A percentile compares a stretch with the other conserved stretches of the same genome.
These are phyloP conservation scores for roundworm (Caenorhabditis elegans) DNA, from an alignment of 1,140 invertebrate species.

Conservation along the genomic window DNA sequence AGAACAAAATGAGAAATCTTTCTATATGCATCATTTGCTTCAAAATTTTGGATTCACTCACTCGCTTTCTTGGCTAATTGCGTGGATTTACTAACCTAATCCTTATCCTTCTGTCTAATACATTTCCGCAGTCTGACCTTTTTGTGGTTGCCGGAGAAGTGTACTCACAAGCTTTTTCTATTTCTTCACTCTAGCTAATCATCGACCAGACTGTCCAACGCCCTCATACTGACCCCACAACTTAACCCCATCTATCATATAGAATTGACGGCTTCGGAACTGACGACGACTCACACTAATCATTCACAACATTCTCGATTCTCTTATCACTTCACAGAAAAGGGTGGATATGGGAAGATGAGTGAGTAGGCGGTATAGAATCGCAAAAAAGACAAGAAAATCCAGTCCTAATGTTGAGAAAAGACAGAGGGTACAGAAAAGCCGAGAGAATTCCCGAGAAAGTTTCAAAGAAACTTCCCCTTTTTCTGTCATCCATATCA, in stretches of 20 bases:
- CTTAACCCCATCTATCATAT: conserved; percentile 6
- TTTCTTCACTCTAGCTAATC: neutral
- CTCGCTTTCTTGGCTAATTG: neutral
- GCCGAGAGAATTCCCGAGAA: neutral
- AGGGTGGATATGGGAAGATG: conserved; percentile 9
- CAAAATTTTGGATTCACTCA: neutral
- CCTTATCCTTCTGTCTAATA: neutral
- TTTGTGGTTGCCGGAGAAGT: neutral
- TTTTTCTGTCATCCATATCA: conserved; percentile 29
- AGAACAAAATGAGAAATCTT: neutral
- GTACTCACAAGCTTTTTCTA: neutral
- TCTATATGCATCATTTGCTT: neutral
- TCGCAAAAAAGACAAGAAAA: conserved; percentile 1
- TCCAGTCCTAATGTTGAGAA: conserved; percentile 14
- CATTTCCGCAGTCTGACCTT: conserved; percentile 4
- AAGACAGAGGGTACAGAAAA: neutral
- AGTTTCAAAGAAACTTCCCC: conserved; percentile 26
- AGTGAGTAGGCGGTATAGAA: neutral
- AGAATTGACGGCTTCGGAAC: neutral
- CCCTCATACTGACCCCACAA: neutral
- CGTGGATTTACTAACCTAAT: conserved; percentile 23
- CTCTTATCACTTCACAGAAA: conserved; percentile 1
- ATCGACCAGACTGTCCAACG: neutral
- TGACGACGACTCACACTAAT: neutral
- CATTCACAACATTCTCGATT: conserved; percentile 10